phyloP scores from a whole-genome alignment of 1,140 invertebrate genomes.

The Drosophila cardini region DNA sequence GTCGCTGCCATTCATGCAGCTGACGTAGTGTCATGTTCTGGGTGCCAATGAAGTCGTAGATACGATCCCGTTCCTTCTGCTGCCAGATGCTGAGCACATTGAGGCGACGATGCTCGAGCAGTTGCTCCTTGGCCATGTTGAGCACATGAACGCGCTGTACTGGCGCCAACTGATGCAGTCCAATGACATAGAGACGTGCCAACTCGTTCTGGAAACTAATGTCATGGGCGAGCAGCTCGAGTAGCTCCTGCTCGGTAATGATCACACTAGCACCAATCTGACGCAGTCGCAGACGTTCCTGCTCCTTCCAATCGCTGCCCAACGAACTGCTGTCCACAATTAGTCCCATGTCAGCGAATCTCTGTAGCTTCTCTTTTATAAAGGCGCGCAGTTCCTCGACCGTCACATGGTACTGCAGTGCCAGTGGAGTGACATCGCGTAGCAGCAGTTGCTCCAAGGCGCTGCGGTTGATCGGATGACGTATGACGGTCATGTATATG shows the following conservation, averaged over 20 bases:
- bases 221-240: conserved; percentile 68
- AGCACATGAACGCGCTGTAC: conserved; percentile 61
- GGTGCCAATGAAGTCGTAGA: conserved; percentile 76
- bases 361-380: conserved; percentile 58
- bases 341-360: conserved; percentile 61
- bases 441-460: conserved; percentile 57
- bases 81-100: conserved; percentile 69
- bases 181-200: conserved; percentile 59
- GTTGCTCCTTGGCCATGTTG: conserved; percentile 52
- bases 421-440: conserved; percentile 32
- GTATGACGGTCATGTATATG: conserved; percentile 54
- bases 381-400: conserved; percentile 68
- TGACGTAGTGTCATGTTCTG: conserved; percentile 72
- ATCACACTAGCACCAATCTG: conserved; percentile 59
- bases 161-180: conserved; percentile 58
- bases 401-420: conserved; percentile 56
- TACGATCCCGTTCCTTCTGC: conserved; percentile 73
- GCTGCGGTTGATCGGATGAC: conserved; percentile 45
- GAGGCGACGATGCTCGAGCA: conserved; percentile 61
- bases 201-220: conserved; percentile 60
- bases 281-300: conserved; percentile 64
- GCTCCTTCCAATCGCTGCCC: conserved; percentile 62
- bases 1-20: conserved; percentile 70
- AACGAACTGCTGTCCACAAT: conserved; percentile 30
- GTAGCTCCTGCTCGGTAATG: conserved; percentile 67